These are phyloP conservation scores for Ridgeia piscesae DNA, from an alignment of 1,140 invertebrate genomes.

Conservation along the genomic window DNA sequence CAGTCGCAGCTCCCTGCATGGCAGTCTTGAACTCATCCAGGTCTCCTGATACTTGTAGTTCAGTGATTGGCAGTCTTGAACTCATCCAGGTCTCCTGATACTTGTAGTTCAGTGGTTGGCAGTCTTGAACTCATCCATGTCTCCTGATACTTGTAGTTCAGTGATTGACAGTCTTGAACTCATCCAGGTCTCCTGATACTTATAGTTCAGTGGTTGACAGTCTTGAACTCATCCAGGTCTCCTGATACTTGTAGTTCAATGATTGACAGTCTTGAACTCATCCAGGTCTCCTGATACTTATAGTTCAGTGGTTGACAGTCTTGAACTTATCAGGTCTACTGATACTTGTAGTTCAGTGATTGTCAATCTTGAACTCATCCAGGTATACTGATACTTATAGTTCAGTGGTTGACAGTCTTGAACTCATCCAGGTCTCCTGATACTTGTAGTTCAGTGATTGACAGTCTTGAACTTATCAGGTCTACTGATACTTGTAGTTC, in stretches of 20 bases:
- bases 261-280: neutral
- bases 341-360: neutral
- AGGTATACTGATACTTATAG: neutral
- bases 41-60: constrained; percentile 41
- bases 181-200: neutral
- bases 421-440: neutral
- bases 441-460: neutral
- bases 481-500: neutral
- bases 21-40: constrained; percentile 55
- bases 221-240: neutral
- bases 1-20: constrained; percentile 53
- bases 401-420: neutral
- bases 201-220: neutral
- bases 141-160: neutral
- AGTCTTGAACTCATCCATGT: neutral
- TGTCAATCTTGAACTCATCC: neutral
- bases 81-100: neutral
- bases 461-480: neutral
- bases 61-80: neutral
- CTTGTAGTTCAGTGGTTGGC: neutral
- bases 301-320: neutral
- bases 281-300: neutral
- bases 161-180: neutral
- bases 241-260: neutral
- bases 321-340: neutral